Conservation (phyloP, 2,797 vertebrate genomes). For the Eidolon dupreanum region DNA sequence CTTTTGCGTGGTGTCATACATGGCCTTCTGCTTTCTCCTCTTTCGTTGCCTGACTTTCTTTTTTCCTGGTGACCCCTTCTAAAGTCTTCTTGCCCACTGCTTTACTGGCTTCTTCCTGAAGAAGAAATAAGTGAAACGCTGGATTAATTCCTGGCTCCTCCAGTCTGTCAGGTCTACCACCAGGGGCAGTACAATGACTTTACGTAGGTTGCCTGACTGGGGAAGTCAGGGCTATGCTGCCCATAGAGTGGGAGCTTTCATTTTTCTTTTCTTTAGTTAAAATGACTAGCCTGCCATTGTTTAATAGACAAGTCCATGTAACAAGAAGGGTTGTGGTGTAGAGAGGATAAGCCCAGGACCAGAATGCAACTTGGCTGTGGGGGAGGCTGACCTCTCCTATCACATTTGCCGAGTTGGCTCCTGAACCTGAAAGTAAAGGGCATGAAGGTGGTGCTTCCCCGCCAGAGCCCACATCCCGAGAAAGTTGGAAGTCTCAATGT, state of each 20-base stretch:
- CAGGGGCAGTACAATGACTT: rapidly evolving
- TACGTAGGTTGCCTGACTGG: neutral
- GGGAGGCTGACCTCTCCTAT: neutral
- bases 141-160: neutral
- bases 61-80: slow-evolving; percentile 52
- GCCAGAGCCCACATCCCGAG: neutral
- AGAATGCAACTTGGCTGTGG: rapidly evolving
- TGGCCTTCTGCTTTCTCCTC: slow-evolving; percentile 76
- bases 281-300: neutral
- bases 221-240: neutral
- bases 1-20: slow-evolving; percentile 80
- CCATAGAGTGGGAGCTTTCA: rapidly evolving
- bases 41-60: slow-evolving; percentile 54
- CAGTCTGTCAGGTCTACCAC: neutral
- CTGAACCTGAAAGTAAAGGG: neutral
- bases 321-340: neutral
- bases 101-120: slow-evolving; percentile 86
- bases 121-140: slow-evolving; percentile 27
- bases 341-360: neutral
- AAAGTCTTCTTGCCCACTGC: slow-evolving; percentile 20
- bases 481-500: neutral
- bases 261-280: neutral
- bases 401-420: neutral
- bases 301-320: neutral
- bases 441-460: rapidly evolving